A percentile compares a stretch with the other conserved stretches of the same genome.
Conservation (phyloP, 2,113 vertebrate genomes). For the Macrotis lagotis region DNA sequence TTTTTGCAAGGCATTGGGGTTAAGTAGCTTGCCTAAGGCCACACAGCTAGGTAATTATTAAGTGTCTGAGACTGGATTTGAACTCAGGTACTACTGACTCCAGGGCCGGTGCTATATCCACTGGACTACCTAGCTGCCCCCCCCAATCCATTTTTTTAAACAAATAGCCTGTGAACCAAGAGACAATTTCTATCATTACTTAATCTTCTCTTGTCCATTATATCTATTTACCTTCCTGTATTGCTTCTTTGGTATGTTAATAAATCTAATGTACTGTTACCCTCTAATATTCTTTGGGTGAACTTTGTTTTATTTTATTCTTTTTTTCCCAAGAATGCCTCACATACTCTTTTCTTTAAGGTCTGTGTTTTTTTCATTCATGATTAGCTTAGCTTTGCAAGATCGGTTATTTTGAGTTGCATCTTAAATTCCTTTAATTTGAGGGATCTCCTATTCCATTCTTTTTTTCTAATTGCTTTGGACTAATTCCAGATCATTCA, state of each 20-base stretch:
- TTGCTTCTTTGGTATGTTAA: neutral
- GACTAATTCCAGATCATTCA: neutral
- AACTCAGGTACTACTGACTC: no score
- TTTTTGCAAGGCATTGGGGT: no score
- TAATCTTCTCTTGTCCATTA: neutral
- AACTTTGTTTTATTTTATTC: neutral
- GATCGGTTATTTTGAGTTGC: neutral
- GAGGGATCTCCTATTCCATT: neutral
- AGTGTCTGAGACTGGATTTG: no score
- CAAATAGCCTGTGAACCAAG: neutral
- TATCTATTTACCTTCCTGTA: neutral
- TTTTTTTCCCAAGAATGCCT: neutral
- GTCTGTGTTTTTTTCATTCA: neutral
- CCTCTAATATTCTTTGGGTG: neutral
- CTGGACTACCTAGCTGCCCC: no score
- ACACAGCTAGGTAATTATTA: no score
- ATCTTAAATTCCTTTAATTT: neutral
- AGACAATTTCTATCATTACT: neutral
- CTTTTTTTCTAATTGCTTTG: neutral
- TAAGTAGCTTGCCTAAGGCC: no score
- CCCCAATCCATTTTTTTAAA: neutral
- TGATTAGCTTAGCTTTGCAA: neutral
- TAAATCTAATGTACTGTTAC: neutral
- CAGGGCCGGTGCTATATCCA: no score
- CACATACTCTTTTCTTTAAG: neutral